phyloP scores from a whole-genome alignment of 2,797 vertebrate species.

The Varecia variegata region DNA sequence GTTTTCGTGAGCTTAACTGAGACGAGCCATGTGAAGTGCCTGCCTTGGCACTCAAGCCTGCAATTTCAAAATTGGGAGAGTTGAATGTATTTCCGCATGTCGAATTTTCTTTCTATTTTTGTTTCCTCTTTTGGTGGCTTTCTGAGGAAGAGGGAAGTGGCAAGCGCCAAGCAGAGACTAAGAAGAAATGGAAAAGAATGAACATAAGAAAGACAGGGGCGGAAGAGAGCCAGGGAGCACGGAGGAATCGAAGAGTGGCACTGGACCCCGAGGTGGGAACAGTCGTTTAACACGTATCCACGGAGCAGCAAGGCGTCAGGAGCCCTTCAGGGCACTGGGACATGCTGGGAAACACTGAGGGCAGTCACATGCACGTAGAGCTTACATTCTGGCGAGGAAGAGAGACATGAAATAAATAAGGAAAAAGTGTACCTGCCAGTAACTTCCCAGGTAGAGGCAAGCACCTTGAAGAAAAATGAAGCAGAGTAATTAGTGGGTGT shows the following conservation, averaged over 20 bases:
- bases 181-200: not conserved
- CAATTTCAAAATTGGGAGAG: not conserved
- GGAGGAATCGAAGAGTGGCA: not conserved
- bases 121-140: not conserved
- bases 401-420: not conserved
- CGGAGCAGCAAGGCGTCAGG: not conserved
- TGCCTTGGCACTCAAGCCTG: not conserved
- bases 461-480: not conserved
- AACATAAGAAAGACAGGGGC: not conserved
- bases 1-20: not conserved
- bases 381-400: not conserved
- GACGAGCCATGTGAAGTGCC: not conserved
- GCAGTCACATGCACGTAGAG: too few species aligned
- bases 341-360: too few species aligned
- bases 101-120: not conserved
- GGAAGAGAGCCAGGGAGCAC: not conserved
- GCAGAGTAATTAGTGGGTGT: too few species aligned
- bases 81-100: not conserved
- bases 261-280: fast-evolving
- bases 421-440: not conserved
- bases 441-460: not conserved
- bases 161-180: not conserved
- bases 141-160: not conserved
- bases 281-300: not conserved
- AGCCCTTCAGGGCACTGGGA: not conserved